A percentile compares a stretch with the other conserved stretches of the same genome.
phyloP scores from a whole-genome alignment of 2,888 invertebrate genomes.

The Clusia tigrina region DNA sequence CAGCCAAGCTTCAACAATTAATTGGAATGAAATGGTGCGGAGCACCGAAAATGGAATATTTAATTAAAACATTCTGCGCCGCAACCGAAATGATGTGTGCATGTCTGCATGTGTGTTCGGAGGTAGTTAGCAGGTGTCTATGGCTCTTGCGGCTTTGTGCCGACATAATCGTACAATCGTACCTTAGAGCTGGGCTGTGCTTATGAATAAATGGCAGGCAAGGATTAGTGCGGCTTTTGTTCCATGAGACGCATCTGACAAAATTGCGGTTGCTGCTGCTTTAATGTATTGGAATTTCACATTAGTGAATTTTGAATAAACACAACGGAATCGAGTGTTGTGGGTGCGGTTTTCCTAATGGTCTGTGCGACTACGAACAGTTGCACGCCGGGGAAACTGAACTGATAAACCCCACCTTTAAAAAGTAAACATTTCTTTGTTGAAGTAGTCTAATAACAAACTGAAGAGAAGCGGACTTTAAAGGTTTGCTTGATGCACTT shows the following conservation, averaged over 20 bases:
- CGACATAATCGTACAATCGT: no score
- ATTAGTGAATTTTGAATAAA: conserved; percentile 7
- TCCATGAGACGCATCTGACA: conserved; percentile 41
- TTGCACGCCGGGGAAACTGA: no score
- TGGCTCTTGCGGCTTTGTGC: not conserved
- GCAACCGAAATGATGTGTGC: not conserved
- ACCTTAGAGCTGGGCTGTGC: not conserved
- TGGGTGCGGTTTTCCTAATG: not conserved
- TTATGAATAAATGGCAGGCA: conserved; percentile 28
- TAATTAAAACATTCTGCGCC: conserved; percentile 48
- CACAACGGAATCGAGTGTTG: not conserved
- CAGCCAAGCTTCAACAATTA: conserved; percentile 37
- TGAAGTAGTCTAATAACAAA: no score
- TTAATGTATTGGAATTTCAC: conserved; percentile 10
- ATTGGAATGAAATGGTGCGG: not conserved
- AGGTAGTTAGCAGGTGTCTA: not conserved
- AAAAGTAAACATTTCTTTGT: no score
- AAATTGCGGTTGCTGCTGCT: conserved; percentile 38
- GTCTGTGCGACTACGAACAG: no score
- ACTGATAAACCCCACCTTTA: no score
- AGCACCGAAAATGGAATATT: conserved; percentile 49
- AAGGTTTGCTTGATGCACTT: no score
- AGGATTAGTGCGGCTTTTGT: conserved; percentile 40
- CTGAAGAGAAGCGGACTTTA: no score
- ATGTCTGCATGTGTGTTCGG: conserved; percentile 8